phyloP scores from a whole-genome alignment of 2,797 vertebrate species.

The Ceryle rudis region DNA sequence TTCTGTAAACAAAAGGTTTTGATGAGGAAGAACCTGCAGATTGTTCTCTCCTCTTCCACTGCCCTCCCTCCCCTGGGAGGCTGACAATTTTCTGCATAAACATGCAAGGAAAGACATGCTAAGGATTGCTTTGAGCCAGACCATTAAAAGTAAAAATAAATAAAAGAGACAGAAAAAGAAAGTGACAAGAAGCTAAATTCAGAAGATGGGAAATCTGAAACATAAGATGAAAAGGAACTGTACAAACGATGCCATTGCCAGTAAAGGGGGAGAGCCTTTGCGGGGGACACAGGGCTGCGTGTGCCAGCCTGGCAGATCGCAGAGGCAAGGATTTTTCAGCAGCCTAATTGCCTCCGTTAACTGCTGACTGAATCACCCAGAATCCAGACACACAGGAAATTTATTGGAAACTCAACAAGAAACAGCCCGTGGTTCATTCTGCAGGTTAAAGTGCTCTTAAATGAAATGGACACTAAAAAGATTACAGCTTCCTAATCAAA shows the following conservation, averaged over 20 bases:
- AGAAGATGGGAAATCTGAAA: slow-evolving; percentile 45
- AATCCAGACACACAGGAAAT: slow-evolving; percentile 40
- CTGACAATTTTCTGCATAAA: neutral
- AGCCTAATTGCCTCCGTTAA: slow-evolving; percentile 4
- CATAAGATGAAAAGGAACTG: neutral
- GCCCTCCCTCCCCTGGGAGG: neutral
- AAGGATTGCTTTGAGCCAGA: neutral
- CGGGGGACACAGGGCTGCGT: neutral
- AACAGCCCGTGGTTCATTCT: neutral
- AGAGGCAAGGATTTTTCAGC: slow-evolving; percentile 15
- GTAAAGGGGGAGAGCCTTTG: slow-evolving; percentile 12
- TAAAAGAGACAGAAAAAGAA: neutral
- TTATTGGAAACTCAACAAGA: neutral
- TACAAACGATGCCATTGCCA: neutral
- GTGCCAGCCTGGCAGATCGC: slow-evolving; percentile 46
- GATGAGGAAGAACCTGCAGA: neutral
- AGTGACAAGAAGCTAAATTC: slow-evolving; percentile 1
- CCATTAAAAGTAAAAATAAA: no score
- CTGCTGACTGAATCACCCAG: slow-evolving; percentile 17
- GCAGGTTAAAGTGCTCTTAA: slow-evolving; percentile 32
- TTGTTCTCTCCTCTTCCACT: neutral
- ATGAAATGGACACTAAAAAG: slow-evolving; percentile 7
- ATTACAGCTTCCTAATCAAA: slow-evolving; percentile 34
- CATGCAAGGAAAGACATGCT: fast-evolving
- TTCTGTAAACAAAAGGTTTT: neutral